Evolutionary conservation across 2,888 invertebrate genomes (phyloP).

Genomic region (Aromia moschata): DNA sequence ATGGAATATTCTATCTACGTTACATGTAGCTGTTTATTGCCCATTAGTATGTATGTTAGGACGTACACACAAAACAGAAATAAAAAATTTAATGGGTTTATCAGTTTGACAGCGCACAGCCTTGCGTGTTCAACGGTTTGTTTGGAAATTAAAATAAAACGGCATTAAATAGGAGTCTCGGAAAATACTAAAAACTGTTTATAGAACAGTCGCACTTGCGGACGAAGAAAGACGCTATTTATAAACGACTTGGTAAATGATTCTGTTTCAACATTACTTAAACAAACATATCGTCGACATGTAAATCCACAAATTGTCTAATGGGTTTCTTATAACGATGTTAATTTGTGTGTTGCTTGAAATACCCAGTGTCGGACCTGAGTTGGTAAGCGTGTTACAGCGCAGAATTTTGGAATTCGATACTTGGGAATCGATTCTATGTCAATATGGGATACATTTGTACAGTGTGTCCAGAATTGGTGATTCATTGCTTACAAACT

Average conservation of each 20-base stretch:
- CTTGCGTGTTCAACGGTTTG: conserved; percentile 8
- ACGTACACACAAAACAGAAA: not conserved
- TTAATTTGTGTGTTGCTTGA: conserved; percentile 10
- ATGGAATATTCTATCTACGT: too few relatives aligned
- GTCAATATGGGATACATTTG: too few relatives aligned
- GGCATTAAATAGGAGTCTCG: conserved; percentile 15
- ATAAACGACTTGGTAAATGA: conserved; percentile 23
- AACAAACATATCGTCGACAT: conserved; percentile 24
- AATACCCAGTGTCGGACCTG: not conserved
- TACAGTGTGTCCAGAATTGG: too few relatives aligned
- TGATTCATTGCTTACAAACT: too few relatives aligned
- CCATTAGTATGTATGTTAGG: too few relatives aligned
- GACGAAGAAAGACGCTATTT: conserved; percentile 22
- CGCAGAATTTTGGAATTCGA: too few relatives aligned
- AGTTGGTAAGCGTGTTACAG: not conserved
- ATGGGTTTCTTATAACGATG: conserved; percentile 19
- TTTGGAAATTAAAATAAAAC: conserved; percentile 21
- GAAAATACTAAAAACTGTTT: conserved; percentile 20
- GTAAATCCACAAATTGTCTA: conserved; percentile 12
- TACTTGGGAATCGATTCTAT: too few relatives aligned
- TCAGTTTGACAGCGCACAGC: conserved; percentile 9
- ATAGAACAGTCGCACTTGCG: conserved; percentile 5
- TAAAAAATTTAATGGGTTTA: conserved; percentile 7
- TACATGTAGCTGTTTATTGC: too few relatives aligned
- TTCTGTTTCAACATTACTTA: conserved; percentile 17